Base-by-base conservation (phyloP, 2,113 vertebrate species). In the Cnemophilus loriae region DNA sequence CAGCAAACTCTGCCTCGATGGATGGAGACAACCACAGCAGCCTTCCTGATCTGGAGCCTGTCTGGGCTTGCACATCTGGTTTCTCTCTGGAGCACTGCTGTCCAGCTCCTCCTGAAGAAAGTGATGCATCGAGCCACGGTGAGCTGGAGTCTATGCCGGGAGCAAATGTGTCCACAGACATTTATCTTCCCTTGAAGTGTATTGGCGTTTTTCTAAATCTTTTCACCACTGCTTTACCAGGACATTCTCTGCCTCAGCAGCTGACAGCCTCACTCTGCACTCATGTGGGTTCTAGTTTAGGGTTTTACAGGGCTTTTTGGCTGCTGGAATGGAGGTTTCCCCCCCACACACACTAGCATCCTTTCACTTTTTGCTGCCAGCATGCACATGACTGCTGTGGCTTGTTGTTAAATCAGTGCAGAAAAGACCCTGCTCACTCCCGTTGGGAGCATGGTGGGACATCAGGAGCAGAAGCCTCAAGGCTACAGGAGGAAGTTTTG, bases 1-100 rank as follows among this genome's bases (percentile, higher is more conserved):
- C 96, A 95, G 91, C 96, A 96, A 64, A 93, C 82, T 94, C 95
- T 94, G 82, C 95, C 33, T 93, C 1, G n/a, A 20, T 94, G 87
- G 78, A 79, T 9, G 1, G 42, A 94, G 91, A 76, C 91, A 84
- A 69, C 70, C 67, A 50, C 70, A 59, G 75, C 89, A 68, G 89
- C 70, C 56, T 94, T 81, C 57, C 74, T 88, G 75, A 61, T 93
- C 90, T 73, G 69, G 52, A 95, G 90, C 50, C 88, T 83, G 95
- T 81, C 65, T 63, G 17, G 21, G 18, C 77, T 89, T 79, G 70
- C 78, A 95, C 94, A 94, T 96, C 84, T 95, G 96, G 42, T 93
- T 94, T 86, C 67, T 94, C 82, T 96, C 85, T 73, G 78, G 70
- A 89, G 78, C 90, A 55, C 41, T 93, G 78, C 95, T 87, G 87